Evolutionary conservation across 2,113 vertebrate genomes (phyloP).

Genomic region (Myotis brandtii): DNA sequence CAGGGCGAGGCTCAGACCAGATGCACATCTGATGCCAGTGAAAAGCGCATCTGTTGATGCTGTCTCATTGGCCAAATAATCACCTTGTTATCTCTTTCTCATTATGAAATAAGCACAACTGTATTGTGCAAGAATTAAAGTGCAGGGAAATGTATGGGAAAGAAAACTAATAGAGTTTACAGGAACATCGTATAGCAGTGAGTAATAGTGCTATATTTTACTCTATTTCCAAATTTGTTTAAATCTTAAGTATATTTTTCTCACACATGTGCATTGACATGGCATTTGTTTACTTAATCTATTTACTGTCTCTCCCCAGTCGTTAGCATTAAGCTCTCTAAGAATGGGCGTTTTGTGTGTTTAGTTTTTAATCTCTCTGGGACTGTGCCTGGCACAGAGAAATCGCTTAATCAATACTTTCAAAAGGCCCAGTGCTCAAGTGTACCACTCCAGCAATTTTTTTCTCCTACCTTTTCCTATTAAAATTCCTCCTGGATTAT

Average conservation of each 20-base stretch:
- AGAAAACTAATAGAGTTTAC: not conserved
- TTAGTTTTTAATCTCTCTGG: not conserved
- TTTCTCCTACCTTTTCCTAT: not conserved
- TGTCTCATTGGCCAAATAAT: not conserved
- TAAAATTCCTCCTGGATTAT: not conserved
- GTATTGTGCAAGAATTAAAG: not conserved
- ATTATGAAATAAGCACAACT: not conserved
- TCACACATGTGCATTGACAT: not conserved
- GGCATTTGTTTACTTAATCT: not conserved
- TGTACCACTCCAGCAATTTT: not conserved
- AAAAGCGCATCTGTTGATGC: not conserved
- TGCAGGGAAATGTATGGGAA: not conserved
- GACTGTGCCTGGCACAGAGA: not conserved
- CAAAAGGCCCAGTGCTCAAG: not conserved
- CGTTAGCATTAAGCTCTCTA: not conserved
- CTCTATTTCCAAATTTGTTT: not conserved
- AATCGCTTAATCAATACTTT: not conserved
- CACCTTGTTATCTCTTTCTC: not conserved
- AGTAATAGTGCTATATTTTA: not conserved
- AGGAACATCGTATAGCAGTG: not conserved
- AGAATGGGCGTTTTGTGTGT: not conserved
- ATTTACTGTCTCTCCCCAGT: not conserved
- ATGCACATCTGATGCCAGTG: not conserved
- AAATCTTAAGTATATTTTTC: not conserved
- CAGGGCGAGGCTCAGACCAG: not conserved